Conservation (phyloP, 2,888 invertebrate species). For the Drosophila picticornis region DNA sequence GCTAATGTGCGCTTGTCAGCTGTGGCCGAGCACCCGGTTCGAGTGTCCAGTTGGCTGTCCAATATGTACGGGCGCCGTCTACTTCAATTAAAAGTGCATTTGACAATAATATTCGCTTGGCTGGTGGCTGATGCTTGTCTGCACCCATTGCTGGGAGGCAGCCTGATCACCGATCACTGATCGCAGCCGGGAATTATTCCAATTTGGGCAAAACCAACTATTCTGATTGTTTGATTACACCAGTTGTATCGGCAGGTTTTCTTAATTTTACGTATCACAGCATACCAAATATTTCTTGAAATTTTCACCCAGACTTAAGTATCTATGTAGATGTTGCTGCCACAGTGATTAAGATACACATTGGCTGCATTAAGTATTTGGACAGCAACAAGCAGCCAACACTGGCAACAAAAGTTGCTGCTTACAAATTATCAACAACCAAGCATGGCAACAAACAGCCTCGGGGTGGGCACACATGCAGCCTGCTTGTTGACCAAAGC, state of each 20-base stretch:
- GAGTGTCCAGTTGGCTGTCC: conserved; percentile 76
- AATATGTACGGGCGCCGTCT: conserved; percentile 76
- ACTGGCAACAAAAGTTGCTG: conserved; percentile 55
- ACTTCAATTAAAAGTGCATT: conserved; percentile 81
- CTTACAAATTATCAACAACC: conserved; percentile 71
- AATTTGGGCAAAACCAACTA: conserved; percentile 45
- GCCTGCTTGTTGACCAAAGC: conserved; percentile 60
- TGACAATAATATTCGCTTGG: conserved; percentile 78
- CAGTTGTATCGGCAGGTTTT: conserved; percentile 12
- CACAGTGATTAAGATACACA: conserved; percentile 59
- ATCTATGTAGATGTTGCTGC: conserved; percentile 25
- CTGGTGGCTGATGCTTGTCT: conserved; percentile 15
- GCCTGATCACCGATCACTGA: conserved; percentile 34
- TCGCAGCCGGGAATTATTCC: conserved; percentile 41
- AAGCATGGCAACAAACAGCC: conserved; percentile 47
- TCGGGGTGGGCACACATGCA: conserved; percentile 67
- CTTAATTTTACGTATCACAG: not conserved
- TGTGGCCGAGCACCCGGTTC: conserved; percentile 49
- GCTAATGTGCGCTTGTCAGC: conserved; percentile 79
- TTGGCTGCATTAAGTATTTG: conserved; percentile 52
- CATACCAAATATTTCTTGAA: not conserved
- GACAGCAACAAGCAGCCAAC: conserved; percentile 57
- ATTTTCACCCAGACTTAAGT: conserved; percentile 21
- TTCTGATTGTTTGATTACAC: conserved; percentile 31
- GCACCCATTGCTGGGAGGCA: conserved; percentile 46